Evolutionary conservation across 2,797 vertebrate species (phyloP), one percentile per base, ranked within the genome.

Genomic region (Anguilla pacifica): DNA sequence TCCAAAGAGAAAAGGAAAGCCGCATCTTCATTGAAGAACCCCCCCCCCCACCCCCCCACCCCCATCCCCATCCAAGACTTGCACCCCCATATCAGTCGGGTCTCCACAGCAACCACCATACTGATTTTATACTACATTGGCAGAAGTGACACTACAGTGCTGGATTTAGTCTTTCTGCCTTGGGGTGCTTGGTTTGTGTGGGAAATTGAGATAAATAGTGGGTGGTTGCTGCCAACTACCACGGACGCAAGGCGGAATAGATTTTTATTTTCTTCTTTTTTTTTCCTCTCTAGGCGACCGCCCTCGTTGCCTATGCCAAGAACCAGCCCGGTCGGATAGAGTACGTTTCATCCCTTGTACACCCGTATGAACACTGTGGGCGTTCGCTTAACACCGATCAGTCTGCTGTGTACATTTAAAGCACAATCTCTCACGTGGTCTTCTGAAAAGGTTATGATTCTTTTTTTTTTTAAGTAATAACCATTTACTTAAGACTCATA

Each of bases 21-120:
- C 74, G 46, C 84, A 88, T 86, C 87, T 84, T n/a, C 84, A 85
- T 85, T 86, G 88, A 91, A 90, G 59, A 90, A 85, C 87, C 72
- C 82, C 53, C 83, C 57, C 25, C 84, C 49, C 83, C 51, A 57
- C 1, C 59, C 59, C 83, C 84, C 35, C 35, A 1, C 35, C 35
- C 15, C 89, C 87, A 85, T 35, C 70, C 53, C 83, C 57, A 35
- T 87, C 49, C 83, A 70, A 64, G 35, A 84, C 84, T 84, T 84
- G 2, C 51, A 74, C 1, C 59, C 59, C 83, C 84, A 59, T 72
- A 70, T 74, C 67, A 84, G 39, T 74, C 31, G 51, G 87, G 84
- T 57, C 82, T 74, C 64, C 31, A 35, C 53, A 82, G 55, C 25
- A 83, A 28, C 74, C 11, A 31, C 13, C 15, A 22, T 1, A 59